phyloP scores from a whole-genome alignment of 2,888 invertebrate species.

The Doris montereyensis region DNA sequence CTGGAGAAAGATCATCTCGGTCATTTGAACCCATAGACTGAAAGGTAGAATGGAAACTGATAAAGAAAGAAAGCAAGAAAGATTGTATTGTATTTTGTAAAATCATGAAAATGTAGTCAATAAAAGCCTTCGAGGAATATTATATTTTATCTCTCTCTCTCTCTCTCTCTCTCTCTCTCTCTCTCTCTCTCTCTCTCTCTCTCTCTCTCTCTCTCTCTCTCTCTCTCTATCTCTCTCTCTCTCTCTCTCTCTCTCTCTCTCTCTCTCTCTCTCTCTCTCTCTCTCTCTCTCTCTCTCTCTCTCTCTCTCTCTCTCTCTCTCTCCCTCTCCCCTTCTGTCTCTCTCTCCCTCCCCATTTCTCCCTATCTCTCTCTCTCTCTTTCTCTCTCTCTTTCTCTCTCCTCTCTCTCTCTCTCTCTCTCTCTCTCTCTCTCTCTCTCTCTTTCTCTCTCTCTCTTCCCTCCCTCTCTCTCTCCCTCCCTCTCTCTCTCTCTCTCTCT shows the following conservation, averaged over 20 bases:
- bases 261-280: not conserved
- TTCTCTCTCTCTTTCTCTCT: not conserved
- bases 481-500: not conserved
- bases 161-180: too few relatives aligned
- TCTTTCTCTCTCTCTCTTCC: not conserved
- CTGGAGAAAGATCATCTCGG: too few relatives aligned
- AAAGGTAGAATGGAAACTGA: too few relatives aligned
- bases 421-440: not conserved
- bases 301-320: conserved; percentile 13
- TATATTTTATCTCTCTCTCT: too few relatives aligned
- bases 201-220: not conserved
- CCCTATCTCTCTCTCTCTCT: not conserved
- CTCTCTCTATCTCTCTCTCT: not conserved
- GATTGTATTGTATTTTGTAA: too few relatives aligned
- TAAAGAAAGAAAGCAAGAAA: too few relatives aligned
- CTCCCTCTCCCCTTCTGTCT: not conserved
- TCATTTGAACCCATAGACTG: too few relatives aligned
- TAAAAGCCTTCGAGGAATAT: too few relatives aligned
- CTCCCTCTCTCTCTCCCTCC: not conserved
- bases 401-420: not conserved
- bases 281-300: not conserved
- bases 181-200: not conserved
- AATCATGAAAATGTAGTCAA: too few relatives aligned
- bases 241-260: not conserved
- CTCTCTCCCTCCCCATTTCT: not conserved